Conservation (phyloP, 2,113 vertebrate genomes). For the Lagopus leucura region DNA sequence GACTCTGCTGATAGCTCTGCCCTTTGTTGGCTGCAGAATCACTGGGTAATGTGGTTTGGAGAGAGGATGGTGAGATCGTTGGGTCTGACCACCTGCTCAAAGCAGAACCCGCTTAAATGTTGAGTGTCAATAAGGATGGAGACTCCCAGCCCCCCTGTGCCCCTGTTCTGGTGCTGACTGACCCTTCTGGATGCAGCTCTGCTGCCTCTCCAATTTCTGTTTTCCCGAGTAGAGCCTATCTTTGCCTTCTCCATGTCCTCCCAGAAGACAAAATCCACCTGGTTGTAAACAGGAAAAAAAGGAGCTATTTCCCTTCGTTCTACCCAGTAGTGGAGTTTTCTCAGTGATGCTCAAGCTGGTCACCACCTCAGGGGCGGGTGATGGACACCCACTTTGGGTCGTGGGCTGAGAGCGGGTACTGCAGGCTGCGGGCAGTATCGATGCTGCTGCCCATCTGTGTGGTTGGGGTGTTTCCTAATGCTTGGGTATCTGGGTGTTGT, state of each 20-base stretch:
- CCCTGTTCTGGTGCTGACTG: not conserved
- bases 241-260: not conserved
- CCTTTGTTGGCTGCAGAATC: not conserved
- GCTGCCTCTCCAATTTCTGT: not conserved
- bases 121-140: not conserved
- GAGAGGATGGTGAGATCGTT: accelerated
- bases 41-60: not conserved
- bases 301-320: not conserved
- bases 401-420: not conserved
- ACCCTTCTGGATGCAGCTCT: not conserved
- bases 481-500: not conserved
- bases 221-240: not conserved
- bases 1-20: not conserved
- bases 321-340: not conserved
- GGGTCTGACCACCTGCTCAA: not conserved
- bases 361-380: not conserved
- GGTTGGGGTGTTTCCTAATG: not conserved
- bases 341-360: not conserved
- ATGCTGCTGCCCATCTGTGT: not conserved
- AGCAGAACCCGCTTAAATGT: not conserved
- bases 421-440: not conserved
- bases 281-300: not conserved
- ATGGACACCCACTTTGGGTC: not conserved
- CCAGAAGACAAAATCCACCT: not conserved
- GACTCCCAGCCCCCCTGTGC: not conserved